phyloP scores from a whole-genome alignment of 2,888 invertebrate genomes.

The Ophion obscuratus region DNA sequence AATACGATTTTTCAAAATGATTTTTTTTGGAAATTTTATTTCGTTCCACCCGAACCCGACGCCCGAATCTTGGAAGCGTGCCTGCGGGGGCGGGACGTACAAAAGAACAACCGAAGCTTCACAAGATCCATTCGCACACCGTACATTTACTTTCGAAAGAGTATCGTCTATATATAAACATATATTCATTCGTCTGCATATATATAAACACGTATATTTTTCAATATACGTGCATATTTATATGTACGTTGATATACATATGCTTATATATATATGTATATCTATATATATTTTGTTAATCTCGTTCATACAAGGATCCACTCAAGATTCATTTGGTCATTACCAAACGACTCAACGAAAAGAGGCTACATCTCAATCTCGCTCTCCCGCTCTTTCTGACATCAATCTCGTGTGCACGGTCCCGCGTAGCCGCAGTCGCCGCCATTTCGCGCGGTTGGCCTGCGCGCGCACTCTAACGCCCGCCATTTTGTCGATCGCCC shows the following conservation, averaged over 20 bases:
- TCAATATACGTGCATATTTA: too few relatives aligned
- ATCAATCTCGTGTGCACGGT: constrained; percentile 73
- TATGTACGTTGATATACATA: not conserved
- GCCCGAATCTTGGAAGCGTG: constrained; percentile 64
- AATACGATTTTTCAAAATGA: constrained; percentile 25
- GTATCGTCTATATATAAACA: constrained; percentile 73
- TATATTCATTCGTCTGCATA: constrained; percentile 59
- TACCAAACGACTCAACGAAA: constrained; percentile 80
- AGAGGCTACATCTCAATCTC: constrained; percentile 82
- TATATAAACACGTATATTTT: too few relatives aligned
- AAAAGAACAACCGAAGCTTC: constrained; percentile 78
- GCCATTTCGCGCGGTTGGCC: constrained; percentile 54
- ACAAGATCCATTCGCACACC: constrained; percentile 83
- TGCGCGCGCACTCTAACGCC: constrained; percentile 28
- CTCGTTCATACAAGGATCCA: constrained; percentile 74
- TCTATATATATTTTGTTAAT: constrained; percentile 53
- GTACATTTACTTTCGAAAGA: constrained; percentile 83
- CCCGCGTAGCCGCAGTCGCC: constrained; percentile 72
- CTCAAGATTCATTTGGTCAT: constrained; percentile 68
- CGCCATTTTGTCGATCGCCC: constrained; percentile 52
- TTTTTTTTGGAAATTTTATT: constrained; percentile 5
- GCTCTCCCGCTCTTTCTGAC: constrained; percentile 76
- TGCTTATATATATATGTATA: constrained; percentile 64
- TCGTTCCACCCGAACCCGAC: constrained; percentile 60
- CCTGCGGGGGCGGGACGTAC: constrained; percentile 70